These are phyloP conservation scores for Bombus confusus DNA, from an alignment of 1,140 invertebrate species.

Conservation along the genomic window DNA sequence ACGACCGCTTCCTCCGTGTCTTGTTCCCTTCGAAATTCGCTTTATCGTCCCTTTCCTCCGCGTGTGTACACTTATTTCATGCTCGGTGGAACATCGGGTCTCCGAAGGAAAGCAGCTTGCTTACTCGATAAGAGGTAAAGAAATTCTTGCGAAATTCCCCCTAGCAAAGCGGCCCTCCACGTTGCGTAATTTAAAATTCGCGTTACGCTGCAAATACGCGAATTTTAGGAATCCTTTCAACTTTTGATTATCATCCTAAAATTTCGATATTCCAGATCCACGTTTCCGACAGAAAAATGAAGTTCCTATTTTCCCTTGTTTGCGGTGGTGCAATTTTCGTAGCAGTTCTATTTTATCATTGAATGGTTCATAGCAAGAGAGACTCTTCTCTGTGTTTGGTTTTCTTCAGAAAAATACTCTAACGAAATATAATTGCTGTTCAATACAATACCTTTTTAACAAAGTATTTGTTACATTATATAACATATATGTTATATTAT, in stretches of 20 bases:
- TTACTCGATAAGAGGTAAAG: constrained; percentile 42
- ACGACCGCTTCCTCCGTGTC: constrained; percentile 4
- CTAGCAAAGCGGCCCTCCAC: neutral
- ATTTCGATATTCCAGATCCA: neutral
- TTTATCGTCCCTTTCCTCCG: constrained; percentile 54
- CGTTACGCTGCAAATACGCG: neutral
- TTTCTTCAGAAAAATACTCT: no score
- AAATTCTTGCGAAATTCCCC: constrained; percentile 14
- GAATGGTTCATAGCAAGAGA: no score
- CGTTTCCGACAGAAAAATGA: neutral
- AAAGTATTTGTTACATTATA: no score
- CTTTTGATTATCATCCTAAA: neutral
- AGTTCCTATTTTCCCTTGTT: neutral
- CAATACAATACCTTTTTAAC: no score
- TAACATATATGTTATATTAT: no score
- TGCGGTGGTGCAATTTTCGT: neutral
- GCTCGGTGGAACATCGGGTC: constrained; percentile 57
- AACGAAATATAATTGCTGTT: no score
- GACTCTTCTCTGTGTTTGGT: no score
- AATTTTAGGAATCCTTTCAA: neutral
- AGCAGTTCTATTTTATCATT: neutral
- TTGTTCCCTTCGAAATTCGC: constrained; percentile 57
- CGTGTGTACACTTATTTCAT: constrained; percentile 70
- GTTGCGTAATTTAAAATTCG: neutral
- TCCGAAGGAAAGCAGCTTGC: constrained; percentile 52